Conservation (phyloP, 64 coral and sea anemone species). For the Porites lutea region DNA sequence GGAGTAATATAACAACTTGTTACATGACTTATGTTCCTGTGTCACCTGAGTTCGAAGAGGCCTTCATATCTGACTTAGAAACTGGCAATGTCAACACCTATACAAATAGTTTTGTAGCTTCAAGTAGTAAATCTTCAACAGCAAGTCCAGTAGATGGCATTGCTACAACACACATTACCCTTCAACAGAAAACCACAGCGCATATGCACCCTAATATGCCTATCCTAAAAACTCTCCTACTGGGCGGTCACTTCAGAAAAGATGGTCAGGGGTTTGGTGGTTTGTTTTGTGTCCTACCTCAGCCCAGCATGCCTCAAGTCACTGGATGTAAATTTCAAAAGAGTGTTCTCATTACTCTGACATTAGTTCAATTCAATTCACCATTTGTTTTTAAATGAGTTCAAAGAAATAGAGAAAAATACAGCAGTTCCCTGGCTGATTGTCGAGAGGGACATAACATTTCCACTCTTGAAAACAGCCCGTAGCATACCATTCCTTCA, state of each 20-base stretch:
- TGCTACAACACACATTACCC: conserved; percentile 1
- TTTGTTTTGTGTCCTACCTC: not conserved
- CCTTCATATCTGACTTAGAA: too few species aligned
- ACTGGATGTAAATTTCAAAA: conserved; percentile 30
- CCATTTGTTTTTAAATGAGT: conserved; percentile 34
- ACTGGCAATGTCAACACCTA: too few species aligned
- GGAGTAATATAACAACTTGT: too few species aligned
- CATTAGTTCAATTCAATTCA: conserved; percentile 25
- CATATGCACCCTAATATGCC: too few species aligned
- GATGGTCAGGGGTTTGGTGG: conserved; percentile 22
- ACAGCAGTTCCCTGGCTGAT: too few species aligned
- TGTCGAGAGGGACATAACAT: too few species aligned
- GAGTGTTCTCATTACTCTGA: conserved; percentile 7
- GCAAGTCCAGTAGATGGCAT: not conserved
- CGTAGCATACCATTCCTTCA: too few species aligned
- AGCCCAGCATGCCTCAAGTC: conserved; percentile 4
- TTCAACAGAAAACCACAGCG: not conserved
- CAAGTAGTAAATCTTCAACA: not conserved
- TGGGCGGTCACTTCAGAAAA: conserved; percentile 16
- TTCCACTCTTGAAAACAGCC: too few species aligned
- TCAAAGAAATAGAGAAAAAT: conserved; percentile 34
- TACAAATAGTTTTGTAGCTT: too few species aligned
- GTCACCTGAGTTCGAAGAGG: too few species aligned
- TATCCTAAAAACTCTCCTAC: conserved; percentile 32
- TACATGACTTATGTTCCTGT: too few species aligned